phyloP scores from a whole-genome alignment of 2,113 vertebrate genomes.

The Ictalurus furcatus region DNA sequence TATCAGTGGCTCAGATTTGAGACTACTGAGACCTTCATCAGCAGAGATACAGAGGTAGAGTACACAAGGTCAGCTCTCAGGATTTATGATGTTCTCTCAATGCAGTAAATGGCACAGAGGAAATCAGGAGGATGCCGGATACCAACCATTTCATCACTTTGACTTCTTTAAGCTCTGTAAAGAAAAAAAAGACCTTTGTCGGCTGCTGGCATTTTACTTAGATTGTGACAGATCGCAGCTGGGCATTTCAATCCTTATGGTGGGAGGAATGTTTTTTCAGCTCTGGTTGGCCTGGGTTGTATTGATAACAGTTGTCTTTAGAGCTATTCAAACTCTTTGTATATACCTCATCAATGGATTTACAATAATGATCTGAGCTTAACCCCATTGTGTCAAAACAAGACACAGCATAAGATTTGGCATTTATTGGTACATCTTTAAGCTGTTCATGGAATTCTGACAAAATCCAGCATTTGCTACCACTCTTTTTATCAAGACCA shows the following conservation, averaged over 20 bases:
- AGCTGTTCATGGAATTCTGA: background rate
- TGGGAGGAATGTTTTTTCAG: slow-evolving; percentile 20
- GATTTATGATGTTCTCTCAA: slow-evolving; percentile 70
- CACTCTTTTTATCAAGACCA: slow-evolving; percentile 1
- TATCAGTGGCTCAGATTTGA: slow-evolving; percentile 20
- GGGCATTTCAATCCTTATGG: slow-evolving; percentile 57
- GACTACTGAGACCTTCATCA: slow-evolving; percentile 49
- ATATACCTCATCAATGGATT: slow-evolving; percentile 55
- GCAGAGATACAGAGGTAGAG: slow-evolving; percentile 45
- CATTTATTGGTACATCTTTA: slow-evolving; percentile 1
- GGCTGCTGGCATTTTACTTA: slow-evolving; percentile 68
- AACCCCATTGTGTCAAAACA: slow-evolving; percentile 50
- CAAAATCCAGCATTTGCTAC: slow-evolving; percentile 1
- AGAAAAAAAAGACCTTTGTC: slow-evolving; percentile 71
- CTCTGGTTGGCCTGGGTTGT: slow-evolving; percentile 53
- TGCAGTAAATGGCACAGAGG: slow-evolving; percentile 63
- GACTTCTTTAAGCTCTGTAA: slow-evolving; percentile 74
- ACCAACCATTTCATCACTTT: slow-evolving; percentile 76
- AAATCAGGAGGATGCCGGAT: slow-evolving; percentile 67
- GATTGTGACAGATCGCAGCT: slow-evolving; percentile 73
- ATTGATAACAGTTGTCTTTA: slow-evolving; percentile 66
- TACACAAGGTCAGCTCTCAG: slow-evolving; percentile 68
- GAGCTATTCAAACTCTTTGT: slow-evolving; percentile 64
- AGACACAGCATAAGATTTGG: slow-evolving; percentile 26
- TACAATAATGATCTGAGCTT: slow-evolving; percentile 30